Base-by-base conservation (phyloP, 2,797 vertebrate species). In the Manis pentadactyla region DNA sequence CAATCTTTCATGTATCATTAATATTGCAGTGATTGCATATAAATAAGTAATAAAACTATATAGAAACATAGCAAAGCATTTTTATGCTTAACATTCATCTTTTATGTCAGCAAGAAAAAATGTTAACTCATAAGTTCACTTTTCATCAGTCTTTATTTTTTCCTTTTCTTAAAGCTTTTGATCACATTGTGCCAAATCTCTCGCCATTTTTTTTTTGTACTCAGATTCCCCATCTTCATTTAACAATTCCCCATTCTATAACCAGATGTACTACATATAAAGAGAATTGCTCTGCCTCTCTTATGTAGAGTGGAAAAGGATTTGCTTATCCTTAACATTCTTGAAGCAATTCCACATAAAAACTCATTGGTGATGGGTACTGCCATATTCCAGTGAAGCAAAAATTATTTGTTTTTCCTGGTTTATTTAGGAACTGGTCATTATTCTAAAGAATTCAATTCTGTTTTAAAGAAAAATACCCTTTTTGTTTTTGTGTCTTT, bases 181-280 rank as follows among this genome's bases (percentile, higher is more conserved):
- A 94, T 95, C 82, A 37, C 17, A 53, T 87, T 94, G 83, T 71
- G 46, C 59, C 63, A 94, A 86, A 57, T 94, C 82, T 83, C 74
- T 75, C 77, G 92, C 53, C 37, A 77, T 23, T 68, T 92, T 95
- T 95, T 77, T 94, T 86, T 73, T 90, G 53, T 90, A 94, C 87
- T 96, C 55, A 23, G 57, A 93, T 95, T 86, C 73, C 42, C 29
- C 27, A 84, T 97, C 53, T 94, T 69, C 78, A 66, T 78, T 94
- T 63, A 88, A 91, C 68, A 98, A 84, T 91, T 29, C 46, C 46
- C 39, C 37, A 91, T 94, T 98, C 88, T 96, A 82, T 84, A 95
- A 90, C 68, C 96, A 97, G 94, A 96, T 96, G 96, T 94, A 82
- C 69, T 78, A 12, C 73, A 34, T 95, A 68, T 87, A 68, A 94